These are phyloP conservation scores for Agelaius tricolor DNA, from an alignment of 2,113 vertebrate genomes.

Conservation along the genomic window DNA sequence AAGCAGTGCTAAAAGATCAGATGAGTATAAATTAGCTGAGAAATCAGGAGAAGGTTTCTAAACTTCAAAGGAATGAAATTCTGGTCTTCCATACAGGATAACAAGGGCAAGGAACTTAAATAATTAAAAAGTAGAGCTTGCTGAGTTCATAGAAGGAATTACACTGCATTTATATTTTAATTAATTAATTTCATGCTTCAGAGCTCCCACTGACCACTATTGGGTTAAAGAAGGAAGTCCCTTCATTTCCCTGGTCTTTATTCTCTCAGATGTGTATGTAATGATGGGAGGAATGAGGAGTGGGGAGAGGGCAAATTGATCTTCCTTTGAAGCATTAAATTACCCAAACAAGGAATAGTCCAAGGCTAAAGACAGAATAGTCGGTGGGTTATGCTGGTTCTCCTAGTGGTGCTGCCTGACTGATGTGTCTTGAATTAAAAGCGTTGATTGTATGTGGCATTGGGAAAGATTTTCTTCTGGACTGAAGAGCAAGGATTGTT, in stretches of 20 bases:
- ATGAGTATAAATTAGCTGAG: conserved; percentile 44
- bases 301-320: conserved; percentile 24
- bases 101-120: conserved; percentile 46
- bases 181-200: conserved; percentile 71
- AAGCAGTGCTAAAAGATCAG: conserved; percentile 11
- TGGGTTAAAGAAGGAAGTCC: conserved; percentile 44
- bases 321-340: conserved; percentile 63
- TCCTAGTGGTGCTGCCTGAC: background rate
- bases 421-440: conserved; percentile 28
- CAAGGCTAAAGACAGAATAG: background rate
- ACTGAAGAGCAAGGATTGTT: background rate
- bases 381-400: background rate
- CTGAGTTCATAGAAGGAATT: conserved; percentile 53
- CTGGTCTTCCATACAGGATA: conserved; percentile 33
- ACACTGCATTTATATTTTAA: conserved; percentile 61
- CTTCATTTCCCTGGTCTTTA: conserved; percentile 22
- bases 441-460: background rate
- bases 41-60: conserved; percentile 38
- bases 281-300: background rate
- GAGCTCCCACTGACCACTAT: conserved; percentile 58
- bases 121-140: conserved; percentile 58
- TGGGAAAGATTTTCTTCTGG: background rate
- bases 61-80: conserved; percentile 51
- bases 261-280: conserved; percentile 38
- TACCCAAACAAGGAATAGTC: conserved; percentile 36